These are phyloP conservation scores for Ictalurus furcatus DNA, from an alignment of 2,113 vertebrate species.

Conservation along the genomic window DNA sequence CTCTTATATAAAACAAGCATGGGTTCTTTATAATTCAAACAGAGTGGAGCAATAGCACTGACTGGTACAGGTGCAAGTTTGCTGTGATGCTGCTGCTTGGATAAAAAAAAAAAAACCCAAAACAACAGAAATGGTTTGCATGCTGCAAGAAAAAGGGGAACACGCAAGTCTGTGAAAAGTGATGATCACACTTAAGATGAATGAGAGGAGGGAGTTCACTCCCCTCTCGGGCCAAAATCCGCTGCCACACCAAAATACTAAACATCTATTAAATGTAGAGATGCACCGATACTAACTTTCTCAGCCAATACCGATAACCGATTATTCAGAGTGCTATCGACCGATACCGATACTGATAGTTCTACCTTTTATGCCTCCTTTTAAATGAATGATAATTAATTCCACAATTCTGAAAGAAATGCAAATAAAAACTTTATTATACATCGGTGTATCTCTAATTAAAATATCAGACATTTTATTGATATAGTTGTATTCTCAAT, in stretches of 20 bases:
- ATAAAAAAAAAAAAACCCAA: not conserved
- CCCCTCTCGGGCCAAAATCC: not conserved
- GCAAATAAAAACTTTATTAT: no score
- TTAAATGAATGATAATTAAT: no score
- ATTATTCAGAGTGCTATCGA: no score
- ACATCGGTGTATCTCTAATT: no score
- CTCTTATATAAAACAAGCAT: not conserved
- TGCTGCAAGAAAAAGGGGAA: not conserved
- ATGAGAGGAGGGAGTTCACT: not conserved
- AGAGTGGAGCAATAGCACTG: not conserved
- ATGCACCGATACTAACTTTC: no score
- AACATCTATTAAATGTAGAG: no score
- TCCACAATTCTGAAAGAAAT: no score
- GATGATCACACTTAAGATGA: not conserved
- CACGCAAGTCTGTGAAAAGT: not conserved
- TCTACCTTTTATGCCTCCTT: no score
- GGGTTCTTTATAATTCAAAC: not conserved
- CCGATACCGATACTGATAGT: no score
- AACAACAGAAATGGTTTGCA: not conserved
- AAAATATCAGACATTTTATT: not conserved
- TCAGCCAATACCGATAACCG: no score
- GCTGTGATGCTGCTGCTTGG: not conserved
- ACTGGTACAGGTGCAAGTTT: not conserved
- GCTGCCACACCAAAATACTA: not conserved
- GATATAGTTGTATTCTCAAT: not conserved